phyloP scores from a whole-genome alignment of 2,888 invertebrate species.

The Amphipoea oculea region DNA sequence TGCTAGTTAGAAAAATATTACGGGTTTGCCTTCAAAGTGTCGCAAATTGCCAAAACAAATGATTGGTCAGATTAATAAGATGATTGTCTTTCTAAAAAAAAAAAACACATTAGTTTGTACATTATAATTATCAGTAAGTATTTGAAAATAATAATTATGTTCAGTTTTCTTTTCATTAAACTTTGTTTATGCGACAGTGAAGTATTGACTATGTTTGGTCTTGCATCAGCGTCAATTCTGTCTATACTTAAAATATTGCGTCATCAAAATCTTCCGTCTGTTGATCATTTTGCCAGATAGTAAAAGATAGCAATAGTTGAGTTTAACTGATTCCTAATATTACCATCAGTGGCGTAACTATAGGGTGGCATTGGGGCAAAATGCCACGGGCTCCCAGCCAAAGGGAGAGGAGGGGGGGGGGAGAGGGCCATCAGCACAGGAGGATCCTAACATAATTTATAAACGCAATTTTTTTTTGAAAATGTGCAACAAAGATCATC shows the following conservation, averaged over 20 bases:
- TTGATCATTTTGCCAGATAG: background rate
- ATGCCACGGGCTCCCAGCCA: no score
- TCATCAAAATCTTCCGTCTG: background rate
- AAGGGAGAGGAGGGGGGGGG: no score
- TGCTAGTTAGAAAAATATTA: background rate
- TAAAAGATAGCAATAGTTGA: background rate
- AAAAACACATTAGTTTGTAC: background rate
- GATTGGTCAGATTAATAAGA: background rate
- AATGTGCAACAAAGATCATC: no score
- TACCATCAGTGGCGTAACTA: no score
- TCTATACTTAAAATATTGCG: background rate
- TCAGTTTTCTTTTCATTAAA: constrained; percentile 1
- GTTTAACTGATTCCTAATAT: background rate
- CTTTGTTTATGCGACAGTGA: constrained; percentile 12
- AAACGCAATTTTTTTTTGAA: no score
- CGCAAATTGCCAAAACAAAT: background rate
- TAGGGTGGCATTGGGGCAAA: no score
- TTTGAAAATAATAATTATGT: background rate
- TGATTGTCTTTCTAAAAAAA: constrained; percentile 9
- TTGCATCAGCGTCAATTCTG: background rate
- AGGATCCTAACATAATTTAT: no score
- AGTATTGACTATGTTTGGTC: background rate
- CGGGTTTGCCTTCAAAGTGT: background rate
- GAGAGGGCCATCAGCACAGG: no score
- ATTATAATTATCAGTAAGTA: background rate